Evolutionary conservation across 2,888 invertebrate species (phyloP).

Genomic region (Amphimallon solstitiale): DNA sequence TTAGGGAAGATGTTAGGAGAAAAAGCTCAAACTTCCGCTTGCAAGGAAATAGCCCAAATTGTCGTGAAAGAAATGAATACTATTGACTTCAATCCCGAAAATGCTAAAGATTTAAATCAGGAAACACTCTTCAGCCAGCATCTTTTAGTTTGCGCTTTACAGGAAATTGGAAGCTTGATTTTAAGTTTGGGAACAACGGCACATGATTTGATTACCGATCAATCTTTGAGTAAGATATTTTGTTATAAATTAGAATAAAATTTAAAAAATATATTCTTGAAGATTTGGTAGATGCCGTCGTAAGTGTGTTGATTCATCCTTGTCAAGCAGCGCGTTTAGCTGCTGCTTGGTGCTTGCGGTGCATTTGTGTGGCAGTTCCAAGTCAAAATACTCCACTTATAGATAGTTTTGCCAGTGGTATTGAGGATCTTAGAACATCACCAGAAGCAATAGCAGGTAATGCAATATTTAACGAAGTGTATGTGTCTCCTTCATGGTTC

Average conservation of each 20-base stretch:
- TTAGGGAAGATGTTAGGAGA: constrained; percentile 96
- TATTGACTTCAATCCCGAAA: constrained; percentile 92
- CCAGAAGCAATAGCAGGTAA: constrained; percentile 83
- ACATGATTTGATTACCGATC: constrained; percentile 88
- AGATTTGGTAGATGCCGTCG: constrained; percentile 81
- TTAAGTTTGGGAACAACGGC: constrained; percentile 95
- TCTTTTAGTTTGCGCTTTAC: constrained; percentile 90
- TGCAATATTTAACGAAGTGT: no score
- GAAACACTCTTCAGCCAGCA: constrained; percentile 92
- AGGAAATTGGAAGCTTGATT: constrained; percentile 91
- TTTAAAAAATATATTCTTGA: constrained; percentile 35
- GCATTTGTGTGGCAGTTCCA: constrained; percentile 93
- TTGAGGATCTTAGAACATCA: constrained; percentile 89
- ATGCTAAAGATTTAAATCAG: constrained; percentile 90
- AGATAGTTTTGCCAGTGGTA: constrained; percentile 87
- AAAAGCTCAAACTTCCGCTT: constrained; percentile 95
- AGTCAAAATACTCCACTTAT: constrained; percentile 93
- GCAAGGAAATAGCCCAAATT: constrained; percentile 92
- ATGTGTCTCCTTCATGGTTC: no score
- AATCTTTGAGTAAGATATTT: constrained; percentile 74
- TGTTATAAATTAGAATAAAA: neutral
- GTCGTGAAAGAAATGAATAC: constrained; percentile 95
- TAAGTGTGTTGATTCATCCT: constrained; percentile 91
- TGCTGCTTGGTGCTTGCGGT: constrained; percentile 94
- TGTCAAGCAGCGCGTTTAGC: constrained; percentile 92